Conservation (phyloP, 2,113 vertebrate species). For the Platichthys stellatus region DNA sequence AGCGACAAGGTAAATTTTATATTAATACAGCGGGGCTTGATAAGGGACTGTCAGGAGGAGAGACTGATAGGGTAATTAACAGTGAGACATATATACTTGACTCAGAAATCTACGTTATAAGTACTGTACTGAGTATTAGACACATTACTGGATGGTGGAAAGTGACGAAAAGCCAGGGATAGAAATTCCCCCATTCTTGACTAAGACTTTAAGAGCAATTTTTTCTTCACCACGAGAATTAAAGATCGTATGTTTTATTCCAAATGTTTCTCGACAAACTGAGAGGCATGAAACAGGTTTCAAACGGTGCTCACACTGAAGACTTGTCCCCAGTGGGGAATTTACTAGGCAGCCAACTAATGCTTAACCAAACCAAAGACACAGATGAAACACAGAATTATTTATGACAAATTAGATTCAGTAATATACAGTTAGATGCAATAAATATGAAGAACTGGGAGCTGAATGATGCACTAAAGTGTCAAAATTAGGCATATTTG, state of each 20-base stretch:
- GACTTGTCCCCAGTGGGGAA: conserved; percentile 8
- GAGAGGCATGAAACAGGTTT: conserved; percentile 17
- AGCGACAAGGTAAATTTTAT: conserved; percentile 43
- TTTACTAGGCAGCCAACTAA: background rate
- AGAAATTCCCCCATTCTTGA: conserved; percentile 30
- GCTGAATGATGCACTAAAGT: background rate
- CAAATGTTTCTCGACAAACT: background rate
- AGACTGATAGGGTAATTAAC: conserved; percentile 43
- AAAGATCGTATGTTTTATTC: conserved; percentile 24
- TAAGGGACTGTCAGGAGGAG: conserved; percentile 20
- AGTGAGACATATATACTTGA: conserved; percentile 32
- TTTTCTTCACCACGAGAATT: background rate
- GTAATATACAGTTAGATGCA: background rate
- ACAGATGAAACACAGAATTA: background rate
- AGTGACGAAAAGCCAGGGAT: conserved; percentile 13
- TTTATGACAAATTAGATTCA: conserved; percentile 9
- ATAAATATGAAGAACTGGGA: background rate
- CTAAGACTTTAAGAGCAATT: conserved; percentile 15
- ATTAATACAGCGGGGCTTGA: conserved; percentile 34
- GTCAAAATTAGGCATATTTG: conserved; percentile 4
- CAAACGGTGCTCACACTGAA: conserved; percentile 26
- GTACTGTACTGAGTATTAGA: conserved; percentile 16
- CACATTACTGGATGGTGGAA: conserved; percentile 32
- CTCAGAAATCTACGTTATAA: conserved; percentile 50
- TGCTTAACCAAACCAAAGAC: conserved; percentile 2